phyloP scores from a whole-genome alignment of 2,797 vertebrate species.

The Galagoides demidoff region DNA sequence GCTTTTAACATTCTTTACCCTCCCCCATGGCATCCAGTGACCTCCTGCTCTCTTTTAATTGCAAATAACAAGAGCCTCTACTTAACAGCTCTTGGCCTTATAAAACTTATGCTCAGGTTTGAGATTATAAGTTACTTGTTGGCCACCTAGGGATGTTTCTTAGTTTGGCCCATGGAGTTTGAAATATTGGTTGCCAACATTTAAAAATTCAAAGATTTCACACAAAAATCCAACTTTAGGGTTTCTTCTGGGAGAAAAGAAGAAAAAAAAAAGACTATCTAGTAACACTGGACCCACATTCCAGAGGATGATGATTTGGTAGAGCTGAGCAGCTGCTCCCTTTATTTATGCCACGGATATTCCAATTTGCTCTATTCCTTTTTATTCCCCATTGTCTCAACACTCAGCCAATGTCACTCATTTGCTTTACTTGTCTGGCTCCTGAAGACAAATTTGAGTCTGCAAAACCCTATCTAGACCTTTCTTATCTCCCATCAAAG shows the following conservation, averaged over 20 bases:
- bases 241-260: neutral
- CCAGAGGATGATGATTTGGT: neutral
- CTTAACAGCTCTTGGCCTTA: neutral
- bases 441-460: neutral
- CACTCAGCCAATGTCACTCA: neutral
- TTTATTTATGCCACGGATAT: neutral
- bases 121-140: slow-evolving; percentile 23
- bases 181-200: neutral
- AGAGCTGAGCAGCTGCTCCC: slow-evolving; percentile 23
- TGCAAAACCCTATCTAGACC: slow-evolving; percentile 22
- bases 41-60: neutral
- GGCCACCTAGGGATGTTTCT: neutral
- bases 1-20: slow-evolving; percentile 61
- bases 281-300: slow-evolving; percentile 19
- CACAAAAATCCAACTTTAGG: slow-evolving; percentile 11
- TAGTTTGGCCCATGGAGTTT: neutral
- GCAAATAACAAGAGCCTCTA: slow-evolving; percentile 43
- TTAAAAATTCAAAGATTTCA: slow-evolving; percentile 36
- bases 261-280: neutral
- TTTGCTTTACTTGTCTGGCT: slow-evolving; percentile 3
- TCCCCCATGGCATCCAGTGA: neutral
- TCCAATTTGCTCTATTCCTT: neutral
- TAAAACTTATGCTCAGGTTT: slow-evolving; percentile 7
- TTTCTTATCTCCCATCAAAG: slow-evolving; percentile 34
- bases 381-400: slow-evolving; percentile 35